Base-by-base conservation (phyloP, 2,113 vertebrate species). In the Mola mola region DNA sequence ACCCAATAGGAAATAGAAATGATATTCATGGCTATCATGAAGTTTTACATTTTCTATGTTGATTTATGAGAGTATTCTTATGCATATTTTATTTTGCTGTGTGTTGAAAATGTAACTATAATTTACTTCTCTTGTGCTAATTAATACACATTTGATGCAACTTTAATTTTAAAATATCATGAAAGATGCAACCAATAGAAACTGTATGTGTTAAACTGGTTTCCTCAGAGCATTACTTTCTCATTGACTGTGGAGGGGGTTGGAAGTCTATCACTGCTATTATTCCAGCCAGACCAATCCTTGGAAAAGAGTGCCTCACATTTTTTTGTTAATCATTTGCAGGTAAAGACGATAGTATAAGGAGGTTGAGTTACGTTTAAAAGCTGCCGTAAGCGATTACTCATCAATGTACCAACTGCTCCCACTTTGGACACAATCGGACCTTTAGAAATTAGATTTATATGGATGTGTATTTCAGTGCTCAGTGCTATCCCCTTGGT, bases 341-440 rank as follows among this genome's bases (percentile, higher is more conserved):
- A 79, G 79, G 67, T 81, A 79, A 72, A 84, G 83, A 76, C 65
- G 65, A 81, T 85, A 80, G 73, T 80, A 63, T 61, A 56, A 28
- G 63, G 73, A 80, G 49, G 63, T 44, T 83, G 83, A 81, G 75
- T 65, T 69, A 42, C 67, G 83, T 65, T 67, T 52, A 72, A 78
- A 75, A 73, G 79, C 85, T 42, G 73, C 78, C 55, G 12, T 38
- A 78, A 85, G 74, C 79, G 82, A 88, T 84, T 84, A 75, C 73
- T 85, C 82, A 87, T 85, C 72, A 83, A 78, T 79, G 83, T 78
- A 64, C 77, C 82, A 79, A 78, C 81, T 79, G 74, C 70, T 40
- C 57, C 58, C 82, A 46, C 43, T 74, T 42, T 3, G 21, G 52
- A 49, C 64, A 31, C 34, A 64, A 49, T 38, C 12, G 46, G 62